These are phyloP conservation scores for Drosophila ustulata DNA, from an alignment of 2,888 invertebrate species.

Conservation along the genomic window DNA sequence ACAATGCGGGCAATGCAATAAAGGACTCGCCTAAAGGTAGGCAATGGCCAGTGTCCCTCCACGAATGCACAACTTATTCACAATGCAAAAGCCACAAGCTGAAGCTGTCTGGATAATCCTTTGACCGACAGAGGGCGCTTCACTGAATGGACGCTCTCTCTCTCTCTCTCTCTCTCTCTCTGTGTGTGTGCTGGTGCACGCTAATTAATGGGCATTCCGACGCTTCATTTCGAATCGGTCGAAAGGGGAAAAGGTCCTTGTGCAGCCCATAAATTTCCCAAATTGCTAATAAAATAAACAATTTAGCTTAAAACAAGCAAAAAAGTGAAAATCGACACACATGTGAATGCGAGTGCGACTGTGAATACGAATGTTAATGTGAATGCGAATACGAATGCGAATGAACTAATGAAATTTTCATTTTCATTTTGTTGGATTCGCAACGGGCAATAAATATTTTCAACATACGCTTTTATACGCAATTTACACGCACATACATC, in stretches of 20 bases:
- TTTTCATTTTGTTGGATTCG: slow-evolving; percentile 83
- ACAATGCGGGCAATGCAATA: slow-evolving; percentile 10
- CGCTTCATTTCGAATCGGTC: slow-evolving; percentile 67
- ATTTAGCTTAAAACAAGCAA: slow-evolving; percentile 74
- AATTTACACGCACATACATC: slow-evolving; percentile 81
- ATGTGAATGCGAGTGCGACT: slow-evolving; percentile 21
- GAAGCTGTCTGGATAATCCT: slow-evolving; percentile 12
- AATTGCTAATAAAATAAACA: slow-evolving; percentile 82
- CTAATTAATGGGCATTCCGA: slow-evolving; percentile 78
- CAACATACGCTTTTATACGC: slow-evolving; percentile 81
- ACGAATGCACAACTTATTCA: slow-evolving; percentile 23
- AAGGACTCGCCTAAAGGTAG: slow-evolving; percentile 67
- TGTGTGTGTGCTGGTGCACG: slow-evolving; percentile 29
- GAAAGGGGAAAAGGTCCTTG: slow-evolving; percentile 20
- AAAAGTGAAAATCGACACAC: slow-evolving; percentile 19
- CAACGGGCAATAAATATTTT: slow-evolving; percentile 84
- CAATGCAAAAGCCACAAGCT: slow-evolving; percentile 15
- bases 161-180: neutral
- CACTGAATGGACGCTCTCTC: slow-evolving; percentile 1
- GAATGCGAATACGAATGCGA: slow-evolving; percentile 28
- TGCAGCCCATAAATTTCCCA: slow-evolving; percentile 69
- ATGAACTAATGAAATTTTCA: slow-evolving; percentile 81
- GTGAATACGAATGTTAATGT: slow-evolving; percentile 11
- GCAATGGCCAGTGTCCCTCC: slow-evolving; percentile 43
- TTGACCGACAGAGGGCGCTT: slow-evolving; percentile 64